phyloP scores from a whole-genome alignment of 2,113 vertebrate genomes.

The Enhydra lutris region DNA sequence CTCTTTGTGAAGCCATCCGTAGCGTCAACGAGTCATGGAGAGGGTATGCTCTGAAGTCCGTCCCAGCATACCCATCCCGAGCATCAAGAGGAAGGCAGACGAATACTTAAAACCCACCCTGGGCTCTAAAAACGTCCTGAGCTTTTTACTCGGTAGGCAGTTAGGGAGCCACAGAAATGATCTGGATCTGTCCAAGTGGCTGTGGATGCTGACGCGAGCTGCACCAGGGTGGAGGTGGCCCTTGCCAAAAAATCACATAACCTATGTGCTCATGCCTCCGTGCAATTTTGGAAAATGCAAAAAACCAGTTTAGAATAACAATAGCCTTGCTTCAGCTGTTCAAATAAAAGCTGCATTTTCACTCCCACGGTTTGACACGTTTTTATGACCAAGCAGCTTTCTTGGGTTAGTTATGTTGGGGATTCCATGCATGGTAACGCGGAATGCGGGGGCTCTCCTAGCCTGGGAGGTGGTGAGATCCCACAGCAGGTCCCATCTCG shows the following conservation, averaged over 20 bases:
- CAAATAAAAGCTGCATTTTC: constrained; percentile 2
- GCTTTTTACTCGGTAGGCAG: background rate
- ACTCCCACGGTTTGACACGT: background rate
- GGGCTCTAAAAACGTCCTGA: background rate
- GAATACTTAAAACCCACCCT: background rate
- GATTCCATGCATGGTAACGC: background rate
- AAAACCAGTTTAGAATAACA: background rate
- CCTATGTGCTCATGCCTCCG: background rate
- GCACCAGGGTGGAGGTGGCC: background rate
- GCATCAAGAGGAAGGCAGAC: background rate
- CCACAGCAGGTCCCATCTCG: background rate
- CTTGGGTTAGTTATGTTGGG: background rate
- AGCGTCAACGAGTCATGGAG: background rate
- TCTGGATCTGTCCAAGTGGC: background rate
- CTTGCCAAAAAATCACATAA: background rate
- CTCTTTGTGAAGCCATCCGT: background rate
- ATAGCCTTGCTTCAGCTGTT: background rate
- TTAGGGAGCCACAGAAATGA: background rate
- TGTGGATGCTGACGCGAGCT: background rate
- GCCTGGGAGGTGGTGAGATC: background rate
- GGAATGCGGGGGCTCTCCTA: background rate
- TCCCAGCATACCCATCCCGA: background rate
- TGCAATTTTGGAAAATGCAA: background rate
- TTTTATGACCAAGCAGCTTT: background rate
- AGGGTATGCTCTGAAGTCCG: background rate